These are phyloP conservation scores for Cyclophora punctaria DNA, from an alignment of 2,888 invertebrate genomes.

Conservation along the genomic window DNA sequence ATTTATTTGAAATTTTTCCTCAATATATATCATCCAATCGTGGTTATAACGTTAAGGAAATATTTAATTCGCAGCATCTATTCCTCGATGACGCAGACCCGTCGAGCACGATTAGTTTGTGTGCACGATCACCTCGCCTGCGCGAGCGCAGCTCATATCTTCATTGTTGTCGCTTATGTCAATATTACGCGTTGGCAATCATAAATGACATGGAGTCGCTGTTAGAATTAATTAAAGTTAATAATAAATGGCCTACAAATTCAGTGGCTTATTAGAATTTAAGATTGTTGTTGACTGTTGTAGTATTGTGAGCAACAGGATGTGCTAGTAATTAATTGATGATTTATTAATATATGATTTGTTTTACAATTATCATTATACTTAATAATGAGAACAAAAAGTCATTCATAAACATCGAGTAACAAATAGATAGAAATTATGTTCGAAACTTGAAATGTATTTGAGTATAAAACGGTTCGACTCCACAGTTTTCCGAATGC, in stretches of 20 bases:
- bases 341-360: too few relatives aligned
- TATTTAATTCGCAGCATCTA: not conserved
- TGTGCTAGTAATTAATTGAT: too few relatives aligned
- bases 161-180: constrained; percentile 52
- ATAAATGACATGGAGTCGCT: constrained; percentile 31
- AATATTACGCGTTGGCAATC: constrained; percentile 32
- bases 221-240: constrained; percentile 1
- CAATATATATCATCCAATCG: too few relatives aligned
- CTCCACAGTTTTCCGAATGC: constrained; percentile 42
- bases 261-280: too few relatives aligned
- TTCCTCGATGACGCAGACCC: not conserved
- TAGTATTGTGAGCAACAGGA: too few relatives aligned
- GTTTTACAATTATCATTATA: too few relatives aligned
- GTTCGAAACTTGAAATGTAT: too few relatives aligned
- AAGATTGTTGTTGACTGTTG: too few relatives aligned
- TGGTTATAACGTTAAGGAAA: too few relatives aligned
- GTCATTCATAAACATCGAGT: not conserved
- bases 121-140: constrained; percentile 11
- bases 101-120: constrained; percentile 7
- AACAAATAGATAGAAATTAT: too few relatives aligned
- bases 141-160: constrained; percentile 34
- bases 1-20: too few relatives aligned
- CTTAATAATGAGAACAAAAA: not conserved
- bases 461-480: constrained; percentile 7
- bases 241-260: too few relatives aligned